Evolutionary conservation across 2,113 vertebrate species (phyloP), one percentile per base, ranked within the genome.

Genomic region (Caranx melampygus): DNA sequence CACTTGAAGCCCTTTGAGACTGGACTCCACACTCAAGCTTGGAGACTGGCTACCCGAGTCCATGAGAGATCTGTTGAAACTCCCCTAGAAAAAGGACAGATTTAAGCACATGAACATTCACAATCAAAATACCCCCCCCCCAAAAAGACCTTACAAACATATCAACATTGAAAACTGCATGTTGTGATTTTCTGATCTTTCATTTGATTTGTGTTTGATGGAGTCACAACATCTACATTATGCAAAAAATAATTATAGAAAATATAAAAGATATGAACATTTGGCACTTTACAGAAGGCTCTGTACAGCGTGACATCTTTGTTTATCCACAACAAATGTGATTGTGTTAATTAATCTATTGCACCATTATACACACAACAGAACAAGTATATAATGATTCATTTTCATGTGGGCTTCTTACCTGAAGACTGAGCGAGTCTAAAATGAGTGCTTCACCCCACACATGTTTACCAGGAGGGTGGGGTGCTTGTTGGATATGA

Each of bases 361-460:
- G 11, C 4, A 21, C 15, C 5, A n/a, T 58, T 45, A 15, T 5
- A 49, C 0, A 60, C 3, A 31, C 6, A 40, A 40, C 14, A 61
- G 58, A 51, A 52, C 1, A 11, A 18, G 10, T 47, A 59, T 31
- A 1, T 34, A 60, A 70, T 8, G 7, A 0, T 75, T 14, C 31
- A 6, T n/a, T 9, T 40, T 34, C 1, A 31, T 26, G 26, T 71
- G 2, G 18, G 13, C 8, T 49, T 21, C 81, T 35, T 82, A 98
- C 98, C 96, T 99, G 96, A 52, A 99, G 90, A 72, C 90, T 96
- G 80, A 99, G 95, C 33, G 94, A 96, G 88, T 99, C 97, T 0
- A 99, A 88, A 81, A 98, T 95, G 65, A 99, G 92, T 0, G 97
- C 98, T 88, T 99, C 98, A 49, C 98, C 98, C 98, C 98, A 99